Percentiles rank a stretch among this genome's conserved stretches.
Evolutionary conservation across 2,797 vertebrate species (phyloP).

Genomic region (Lepilemur ruficaudatus): DNA sequence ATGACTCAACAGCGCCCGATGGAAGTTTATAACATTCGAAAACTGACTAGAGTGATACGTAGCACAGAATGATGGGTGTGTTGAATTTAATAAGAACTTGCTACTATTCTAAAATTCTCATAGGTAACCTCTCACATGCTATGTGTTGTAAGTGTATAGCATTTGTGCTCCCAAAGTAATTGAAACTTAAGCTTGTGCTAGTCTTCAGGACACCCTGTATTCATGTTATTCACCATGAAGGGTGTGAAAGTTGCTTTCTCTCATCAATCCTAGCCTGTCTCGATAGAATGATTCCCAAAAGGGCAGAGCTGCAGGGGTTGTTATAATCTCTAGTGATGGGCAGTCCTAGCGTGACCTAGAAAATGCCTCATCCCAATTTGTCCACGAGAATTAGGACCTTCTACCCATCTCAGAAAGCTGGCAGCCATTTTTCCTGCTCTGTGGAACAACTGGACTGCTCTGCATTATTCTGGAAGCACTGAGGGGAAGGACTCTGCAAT

Average conservation of each 20-base stretch:
- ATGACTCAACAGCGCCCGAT: not conserved
- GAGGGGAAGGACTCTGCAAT: not conserved
- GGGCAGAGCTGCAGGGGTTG: not conserved
- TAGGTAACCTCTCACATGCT: not conserved
- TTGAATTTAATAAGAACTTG: not conserved
- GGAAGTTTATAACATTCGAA: not conserved
- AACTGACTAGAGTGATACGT: not conserved
- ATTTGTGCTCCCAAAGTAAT: not conserved
- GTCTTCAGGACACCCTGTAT: not conserved
- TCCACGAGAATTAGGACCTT: not conserved
- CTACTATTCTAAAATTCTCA: not conserved
- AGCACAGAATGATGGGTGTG: not conserved
- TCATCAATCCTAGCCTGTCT: not conserved
- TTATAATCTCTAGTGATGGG: not conserved
- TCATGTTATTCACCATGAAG: not conserved
- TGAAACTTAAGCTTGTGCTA: not conserved
- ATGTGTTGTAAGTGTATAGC: not conserved
- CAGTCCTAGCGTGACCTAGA: not conserved
- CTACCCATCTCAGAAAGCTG: not conserved
- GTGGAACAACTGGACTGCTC: not conserved
- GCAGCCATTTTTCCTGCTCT: not conserved
- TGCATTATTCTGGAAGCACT: not conserved
- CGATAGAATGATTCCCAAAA: not conserved
- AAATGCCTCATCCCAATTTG: not conserved
- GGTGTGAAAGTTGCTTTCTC: not conserved